A percentile compares a stretch with the other conserved stretches of the same genome.
Conservation (phyloP, 2,113 vertebrate genomes). For the Calonectris borealis region DNA sequence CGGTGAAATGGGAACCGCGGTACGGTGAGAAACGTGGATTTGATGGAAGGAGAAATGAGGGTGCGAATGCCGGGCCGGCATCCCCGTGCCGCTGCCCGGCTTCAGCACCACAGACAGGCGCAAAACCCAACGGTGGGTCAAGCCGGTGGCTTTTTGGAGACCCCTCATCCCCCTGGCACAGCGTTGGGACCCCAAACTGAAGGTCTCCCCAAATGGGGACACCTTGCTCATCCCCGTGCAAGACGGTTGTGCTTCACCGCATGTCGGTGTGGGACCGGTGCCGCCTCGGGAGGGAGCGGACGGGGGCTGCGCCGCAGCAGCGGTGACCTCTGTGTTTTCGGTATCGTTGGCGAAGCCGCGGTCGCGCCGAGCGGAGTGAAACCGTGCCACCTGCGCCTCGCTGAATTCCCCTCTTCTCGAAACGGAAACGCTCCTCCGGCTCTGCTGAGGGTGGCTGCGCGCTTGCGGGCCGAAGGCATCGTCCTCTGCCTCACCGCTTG, state of each 20-base stretch:
- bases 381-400: neutral
- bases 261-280: neutral
- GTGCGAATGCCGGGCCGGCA: fast-evolving
- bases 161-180: fast-evolving
- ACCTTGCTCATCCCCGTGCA: fast-evolving
- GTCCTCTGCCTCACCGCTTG: fast-evolving
- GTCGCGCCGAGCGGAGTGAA: neutral
- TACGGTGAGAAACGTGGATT: too few species aligned
- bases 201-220: neutral
- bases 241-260: neutral
- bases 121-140: neutral
- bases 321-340: neutral
- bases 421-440: neutral
- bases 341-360: neutral
- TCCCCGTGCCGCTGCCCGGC: fast-evolving
- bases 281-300: fast-evolving
- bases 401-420: neutral
- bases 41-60: neutral
- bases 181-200: neutral
- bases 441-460: neutral
- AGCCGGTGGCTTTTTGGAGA: neutral
- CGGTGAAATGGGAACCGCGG: fast-evolving
- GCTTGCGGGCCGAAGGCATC: neutral
- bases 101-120: neutral
- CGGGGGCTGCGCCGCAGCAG: fast-evolving